phyloP scores from a whole-genome alignment of 2,113 vertebrate genomes.

The Meriones unguiculatus region DNA sequence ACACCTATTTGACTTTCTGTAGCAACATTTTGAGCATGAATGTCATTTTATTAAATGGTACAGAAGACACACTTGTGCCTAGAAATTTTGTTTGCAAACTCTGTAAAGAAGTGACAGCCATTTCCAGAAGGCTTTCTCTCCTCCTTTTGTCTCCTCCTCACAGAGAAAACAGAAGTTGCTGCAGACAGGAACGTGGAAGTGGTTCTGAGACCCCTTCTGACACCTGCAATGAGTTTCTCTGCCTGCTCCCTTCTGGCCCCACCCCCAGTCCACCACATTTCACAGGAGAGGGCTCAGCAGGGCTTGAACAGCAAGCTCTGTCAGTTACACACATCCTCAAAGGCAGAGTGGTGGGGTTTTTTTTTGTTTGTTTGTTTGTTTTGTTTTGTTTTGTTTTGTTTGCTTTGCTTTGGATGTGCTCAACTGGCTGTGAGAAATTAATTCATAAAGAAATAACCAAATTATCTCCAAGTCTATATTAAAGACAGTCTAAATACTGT shows the following conservation, averaged over 20 bases:
- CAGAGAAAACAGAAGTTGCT: neutral
- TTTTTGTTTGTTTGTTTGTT: no score
- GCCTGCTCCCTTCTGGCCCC: neutral
- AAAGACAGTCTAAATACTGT: slow-evolving; percentile 32
- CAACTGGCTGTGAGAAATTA: slow-evolving; percentile 70
- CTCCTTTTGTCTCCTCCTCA: slow-evolving; percentile 39
- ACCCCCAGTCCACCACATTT: slow-evolving; percentile 41
- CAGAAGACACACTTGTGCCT: slow-evolving; percentile 24
- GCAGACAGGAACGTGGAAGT: neutral
- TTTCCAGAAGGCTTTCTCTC: slow-evolving; percentile 56
- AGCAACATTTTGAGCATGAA: slow-evolving; percentile 43
- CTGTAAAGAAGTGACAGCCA: slow-evolving; percentile 64
- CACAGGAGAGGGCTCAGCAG: neutral
- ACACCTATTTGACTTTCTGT: slow-evolving; percentile 32
- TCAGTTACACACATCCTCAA: slow-evolving; percentile 53
- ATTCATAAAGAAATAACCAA: slow-evolving; percentile 57
- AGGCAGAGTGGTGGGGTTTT: slow-evolving; percentile 45
- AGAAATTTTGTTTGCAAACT: slow-evolving; percentile 67
- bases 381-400: no score
- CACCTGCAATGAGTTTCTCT: neutral
- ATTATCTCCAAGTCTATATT: slow-evolving; percentile 57
- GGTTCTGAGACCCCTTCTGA: neutral
- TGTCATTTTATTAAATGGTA: slow-evolving; percentile 28
- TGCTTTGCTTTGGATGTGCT: slow-evolving; percentile 54
- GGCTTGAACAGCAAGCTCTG: slow-evolving; percentile 41